phyloP scores from a whole-genome alignment of 2,113 vertebrate species.

The Arizona elegans region DNA sequence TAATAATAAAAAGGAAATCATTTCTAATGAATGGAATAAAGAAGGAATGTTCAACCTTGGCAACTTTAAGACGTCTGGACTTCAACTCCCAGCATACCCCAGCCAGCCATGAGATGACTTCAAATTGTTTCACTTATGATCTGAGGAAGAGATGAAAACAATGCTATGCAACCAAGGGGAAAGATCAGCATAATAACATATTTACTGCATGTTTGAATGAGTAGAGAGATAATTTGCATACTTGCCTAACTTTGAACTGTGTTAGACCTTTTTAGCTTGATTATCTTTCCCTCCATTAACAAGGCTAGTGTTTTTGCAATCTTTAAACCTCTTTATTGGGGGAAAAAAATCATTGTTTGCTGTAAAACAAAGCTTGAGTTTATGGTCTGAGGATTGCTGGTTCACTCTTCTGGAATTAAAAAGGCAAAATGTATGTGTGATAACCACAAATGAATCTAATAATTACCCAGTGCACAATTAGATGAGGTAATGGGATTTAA shows the following conservation, averaged over 20 bases:
- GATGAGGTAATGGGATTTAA: neutral
- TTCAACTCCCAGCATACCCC: neutral
- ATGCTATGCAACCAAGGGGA: neutral
- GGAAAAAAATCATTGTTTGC: neutral
- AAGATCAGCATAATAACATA: neutral
- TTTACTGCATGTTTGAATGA: neutral
- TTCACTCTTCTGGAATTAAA: neutral
- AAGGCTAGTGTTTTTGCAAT: neutral
- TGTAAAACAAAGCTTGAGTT: neutral
- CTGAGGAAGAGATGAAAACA: neutral
- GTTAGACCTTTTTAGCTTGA: neutral
- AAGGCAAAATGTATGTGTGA: neutral
- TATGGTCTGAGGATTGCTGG: neutral
- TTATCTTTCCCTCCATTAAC: neutral
- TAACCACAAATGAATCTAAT: neutral
- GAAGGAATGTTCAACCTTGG: neutral
- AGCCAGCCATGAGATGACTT: neutral
- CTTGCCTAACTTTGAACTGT: neutral
- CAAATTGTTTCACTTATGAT: neutral
- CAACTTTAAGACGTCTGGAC: neutral
- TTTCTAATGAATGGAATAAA: neutral
- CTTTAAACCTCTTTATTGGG: neutral
- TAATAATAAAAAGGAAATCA: neutral
- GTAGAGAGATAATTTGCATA: neutral
- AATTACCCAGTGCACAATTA: neutral